phyloP scores from a whole-genome alignment of 2,888 invertebrate species.

The Suillia variegata region DNA sequence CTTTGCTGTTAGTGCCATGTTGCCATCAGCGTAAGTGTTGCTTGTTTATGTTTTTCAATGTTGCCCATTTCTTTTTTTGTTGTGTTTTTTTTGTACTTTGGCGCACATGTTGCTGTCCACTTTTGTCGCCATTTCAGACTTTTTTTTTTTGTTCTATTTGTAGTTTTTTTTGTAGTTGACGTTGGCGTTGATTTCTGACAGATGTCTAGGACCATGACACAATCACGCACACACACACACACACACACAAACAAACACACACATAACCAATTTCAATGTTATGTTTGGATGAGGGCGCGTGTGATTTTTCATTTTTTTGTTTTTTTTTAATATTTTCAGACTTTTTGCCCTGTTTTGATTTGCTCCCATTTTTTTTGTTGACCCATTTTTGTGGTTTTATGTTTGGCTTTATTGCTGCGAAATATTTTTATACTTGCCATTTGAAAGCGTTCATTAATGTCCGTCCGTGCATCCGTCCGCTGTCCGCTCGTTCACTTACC shows the following conservation, averaged over 20 bases:
- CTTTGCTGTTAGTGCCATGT: not conserved
- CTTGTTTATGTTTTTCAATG: constrained; percentile 1
- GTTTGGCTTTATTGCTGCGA: constrained; percentile 6
- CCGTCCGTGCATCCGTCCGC: not conserved
- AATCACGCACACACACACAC: constrained; percentile 26
- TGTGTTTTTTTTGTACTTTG: not conserved
- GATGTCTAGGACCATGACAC: constrained; percentile 29
- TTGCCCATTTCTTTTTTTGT: no score
- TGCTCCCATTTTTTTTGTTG: not conserved
- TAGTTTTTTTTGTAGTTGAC: constrained; percentile 35
- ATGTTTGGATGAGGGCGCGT: no score
- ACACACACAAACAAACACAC: no score
- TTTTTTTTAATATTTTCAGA: no score
- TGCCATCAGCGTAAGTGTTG: not conserved
- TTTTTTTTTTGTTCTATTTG: not conserved
- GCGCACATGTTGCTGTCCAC: not conserved
- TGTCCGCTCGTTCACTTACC: constrained; percentile 1
- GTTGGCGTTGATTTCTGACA: constrained; percentile 51
- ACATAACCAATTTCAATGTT: no score
- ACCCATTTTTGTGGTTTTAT: not conserved
- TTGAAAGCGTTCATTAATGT: not conserved
- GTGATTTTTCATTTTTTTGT: no score
- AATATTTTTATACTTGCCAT: constrained; percentile 4
- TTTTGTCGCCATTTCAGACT: not conserved
- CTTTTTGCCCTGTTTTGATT: no score